Percentiles rank a stretch among this genome's conserved stretches.
These are phyloP conservation scores for Saccostrea glomerata DNA, from an alignment of 1,140 invertebrate genomes.

Conservation along the genomic window DNA sequence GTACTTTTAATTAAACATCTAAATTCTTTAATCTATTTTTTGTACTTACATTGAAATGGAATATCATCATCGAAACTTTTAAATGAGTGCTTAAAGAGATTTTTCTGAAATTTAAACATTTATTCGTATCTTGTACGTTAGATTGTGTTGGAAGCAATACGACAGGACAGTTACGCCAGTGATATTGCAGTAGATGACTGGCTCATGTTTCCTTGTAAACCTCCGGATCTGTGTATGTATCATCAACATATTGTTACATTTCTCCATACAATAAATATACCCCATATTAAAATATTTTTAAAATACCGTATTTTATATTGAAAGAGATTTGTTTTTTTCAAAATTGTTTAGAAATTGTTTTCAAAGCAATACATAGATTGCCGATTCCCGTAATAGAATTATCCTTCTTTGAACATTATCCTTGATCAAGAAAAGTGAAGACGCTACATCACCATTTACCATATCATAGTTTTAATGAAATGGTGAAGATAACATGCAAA, in stretches of 20 bases:
- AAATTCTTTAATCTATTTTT: neutral
- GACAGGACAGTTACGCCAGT: slow-evolving; percentile 84
- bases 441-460: too few relatives aligned
- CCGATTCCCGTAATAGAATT: too few relatives aligned
- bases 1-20: neutral
- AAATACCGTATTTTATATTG: too few relatives aligned
- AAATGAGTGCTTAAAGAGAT: neutral
- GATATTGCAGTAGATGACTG: slow-evolving; percentile 87
- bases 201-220: neutral
- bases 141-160: slow-evolving; percentile 86
- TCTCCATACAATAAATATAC: too few relatives aligned
- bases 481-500: too few relatives aligned
- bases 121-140: slow-evolving; percentile 72
- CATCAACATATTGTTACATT: too few relatives aligned
- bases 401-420: too few relatives aligned
- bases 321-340: neutral
- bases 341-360: neutral
- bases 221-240: neutral
- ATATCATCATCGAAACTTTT: neutral
- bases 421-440: too few relatives aligned
- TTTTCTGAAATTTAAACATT: neutral
- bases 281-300: too few relatives aligned
- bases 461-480: too few relatives aligned
- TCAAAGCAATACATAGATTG: too few relatives aligned
- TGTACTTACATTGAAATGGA: too few relatives aligned